Percentiles rank a stretch among this genome's conserved stretches.
Evolutionary conservation across 2,888 invertebrate genomes (phyloP).

Genomic region (Lepidonotus clava): DNA sequence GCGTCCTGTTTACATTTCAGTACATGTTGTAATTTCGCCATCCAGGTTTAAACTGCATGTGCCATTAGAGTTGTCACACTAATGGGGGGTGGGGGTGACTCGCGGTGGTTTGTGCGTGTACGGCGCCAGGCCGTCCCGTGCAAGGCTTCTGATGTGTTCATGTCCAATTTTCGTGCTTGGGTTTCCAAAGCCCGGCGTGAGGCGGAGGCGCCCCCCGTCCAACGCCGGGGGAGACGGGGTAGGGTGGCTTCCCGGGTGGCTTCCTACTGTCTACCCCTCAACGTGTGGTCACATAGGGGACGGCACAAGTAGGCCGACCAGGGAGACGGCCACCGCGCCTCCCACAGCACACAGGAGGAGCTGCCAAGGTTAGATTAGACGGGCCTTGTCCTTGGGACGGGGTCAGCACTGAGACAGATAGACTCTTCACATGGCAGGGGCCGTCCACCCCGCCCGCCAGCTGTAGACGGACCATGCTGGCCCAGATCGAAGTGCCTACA

Average conservation of each 20-base stretch:
- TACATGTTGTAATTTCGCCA: too few relatives aligned
- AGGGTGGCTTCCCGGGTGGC: not conserved
- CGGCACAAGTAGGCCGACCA: not conserved
- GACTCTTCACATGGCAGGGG: slow-evolving; percentile 3
- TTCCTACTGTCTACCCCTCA: not conserved
- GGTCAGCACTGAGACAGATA: slow-evolving; percentile 5
- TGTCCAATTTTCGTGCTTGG: slow-evolving; percentile 25
- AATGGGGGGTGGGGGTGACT: too few relatives aligned
- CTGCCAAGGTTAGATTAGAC: slow-evolving; percentile 30
- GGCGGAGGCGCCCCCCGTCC: too few relatives aligned
- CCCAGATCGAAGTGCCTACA: slow-evolving; percentile 45
- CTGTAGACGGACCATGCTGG: not conserved
- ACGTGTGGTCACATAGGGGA: not conserved
- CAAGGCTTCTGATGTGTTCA: not conserved
- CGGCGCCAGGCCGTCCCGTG: too few relatives aligned
- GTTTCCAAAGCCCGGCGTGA: not conserved
- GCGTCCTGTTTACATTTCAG: too few relatives aligned
- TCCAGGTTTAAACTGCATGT: too few relatives aligned
- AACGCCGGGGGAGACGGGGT: too few relatives aligned
- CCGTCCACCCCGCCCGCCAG: not conserved
- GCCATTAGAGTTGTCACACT: too few relatives aligned
- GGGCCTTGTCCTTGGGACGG: slow-evolving; percentile 5
- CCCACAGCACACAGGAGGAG: too few relatives aligned
- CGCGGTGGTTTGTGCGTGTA: too few relatives aligned
- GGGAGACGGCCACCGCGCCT: not conserved